A percentile compares a stretch with the other conserved stretches of the same genome.
Evolutionary conservation across 2,888 invertebrate species (phyloP).

Genomic region (Lasiommata megera): DNA sequence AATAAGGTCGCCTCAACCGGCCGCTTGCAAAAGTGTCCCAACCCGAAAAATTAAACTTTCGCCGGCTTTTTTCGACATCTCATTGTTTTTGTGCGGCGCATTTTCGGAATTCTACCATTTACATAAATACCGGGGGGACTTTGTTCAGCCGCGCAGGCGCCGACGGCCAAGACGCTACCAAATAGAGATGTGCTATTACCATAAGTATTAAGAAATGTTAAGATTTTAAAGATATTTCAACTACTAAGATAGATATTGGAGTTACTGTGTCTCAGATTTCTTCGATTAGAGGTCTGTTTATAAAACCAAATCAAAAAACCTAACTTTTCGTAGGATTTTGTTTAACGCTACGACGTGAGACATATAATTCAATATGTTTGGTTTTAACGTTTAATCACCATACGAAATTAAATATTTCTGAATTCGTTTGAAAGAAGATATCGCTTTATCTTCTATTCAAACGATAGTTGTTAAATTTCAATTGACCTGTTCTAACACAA

Average conservation of each 20-base stretch:
- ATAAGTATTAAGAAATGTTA: neutral
- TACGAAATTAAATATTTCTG: no score
- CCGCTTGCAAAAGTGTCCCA: conserved; percentile 52
- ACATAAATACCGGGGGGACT: conserved; percentile 72
- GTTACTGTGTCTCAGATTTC: no score
- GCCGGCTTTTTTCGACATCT: conserved; percentile 60
- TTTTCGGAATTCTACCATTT: conserved; percentile 77
- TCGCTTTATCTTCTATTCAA: no score
- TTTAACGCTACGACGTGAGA: no score
- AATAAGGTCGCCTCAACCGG: conserved; percentile 35
- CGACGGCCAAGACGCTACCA: conserved; percentile 42
- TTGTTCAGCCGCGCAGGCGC: conserved; percentile 76
- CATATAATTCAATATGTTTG: no score
- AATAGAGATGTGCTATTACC: conserved; percentile 11
- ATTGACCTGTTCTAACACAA: no score
- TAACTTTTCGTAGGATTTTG: no score
- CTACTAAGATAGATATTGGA: neutral
- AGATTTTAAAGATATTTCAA: neutral
- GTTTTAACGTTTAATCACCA: no score
- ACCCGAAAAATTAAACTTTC: conserved; percentile 70
- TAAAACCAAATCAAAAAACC: no score
- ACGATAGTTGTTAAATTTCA: no score
- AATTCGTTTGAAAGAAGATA: no score
- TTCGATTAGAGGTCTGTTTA: no score
- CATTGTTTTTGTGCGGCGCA: conserved; percentile 70